phyloP scores from a whole-genome alignment of 2,888 invertebrate genomes.

The Drosophila fulvimacula region DNA sequence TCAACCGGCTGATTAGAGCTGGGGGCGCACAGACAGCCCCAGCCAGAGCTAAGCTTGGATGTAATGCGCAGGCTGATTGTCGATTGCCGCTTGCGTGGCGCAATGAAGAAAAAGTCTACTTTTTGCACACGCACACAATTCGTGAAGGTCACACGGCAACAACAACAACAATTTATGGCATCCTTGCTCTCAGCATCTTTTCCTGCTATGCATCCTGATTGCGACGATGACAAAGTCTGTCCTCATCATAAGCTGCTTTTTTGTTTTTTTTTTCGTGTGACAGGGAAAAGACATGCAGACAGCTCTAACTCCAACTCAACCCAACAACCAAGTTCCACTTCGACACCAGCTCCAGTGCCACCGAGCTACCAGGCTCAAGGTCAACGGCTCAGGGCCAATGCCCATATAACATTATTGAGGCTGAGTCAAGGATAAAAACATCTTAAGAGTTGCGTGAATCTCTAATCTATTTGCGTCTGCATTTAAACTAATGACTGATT shows the following conservation, averaged over 20 bases:
- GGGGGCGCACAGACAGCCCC: conserved; percentile 3
- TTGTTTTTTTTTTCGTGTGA: background rate
- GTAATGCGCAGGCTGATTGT: background rate
- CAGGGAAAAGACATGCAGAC: conserved; percentile 31
- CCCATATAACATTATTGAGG: background rate
- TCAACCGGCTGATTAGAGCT: conserved; percentile 44
- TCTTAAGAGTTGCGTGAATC: background rate
- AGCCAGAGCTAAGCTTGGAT: background rate
- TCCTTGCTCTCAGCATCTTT: conserved; percentile 10
- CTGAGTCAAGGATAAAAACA: background rate
- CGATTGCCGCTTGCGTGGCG: conserved; percentile 24
- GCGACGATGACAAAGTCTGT: conserved; percentile 10
- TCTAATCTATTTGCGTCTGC: background rate
- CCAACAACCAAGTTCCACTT: conserved; percentile 11
- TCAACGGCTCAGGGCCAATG: conserved; percentile 8
- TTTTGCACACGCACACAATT: conserved; percentile 12
- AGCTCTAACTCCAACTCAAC: conserved; percentile 28
- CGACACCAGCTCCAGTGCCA: background rate
- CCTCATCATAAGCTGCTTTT: background rate
- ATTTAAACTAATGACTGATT: background rate
- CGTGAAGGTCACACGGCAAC: conserved; percentile 34
- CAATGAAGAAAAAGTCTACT: conserved; percentile 49
- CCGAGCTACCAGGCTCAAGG: conserved; percentile 29
- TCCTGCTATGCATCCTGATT: conserved; percentile 33
- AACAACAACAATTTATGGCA: background rate